phyloP scores from a whole-genome alignment of 2,797 vertebrate genomes.

The Coregonus suidteri region DNA sequence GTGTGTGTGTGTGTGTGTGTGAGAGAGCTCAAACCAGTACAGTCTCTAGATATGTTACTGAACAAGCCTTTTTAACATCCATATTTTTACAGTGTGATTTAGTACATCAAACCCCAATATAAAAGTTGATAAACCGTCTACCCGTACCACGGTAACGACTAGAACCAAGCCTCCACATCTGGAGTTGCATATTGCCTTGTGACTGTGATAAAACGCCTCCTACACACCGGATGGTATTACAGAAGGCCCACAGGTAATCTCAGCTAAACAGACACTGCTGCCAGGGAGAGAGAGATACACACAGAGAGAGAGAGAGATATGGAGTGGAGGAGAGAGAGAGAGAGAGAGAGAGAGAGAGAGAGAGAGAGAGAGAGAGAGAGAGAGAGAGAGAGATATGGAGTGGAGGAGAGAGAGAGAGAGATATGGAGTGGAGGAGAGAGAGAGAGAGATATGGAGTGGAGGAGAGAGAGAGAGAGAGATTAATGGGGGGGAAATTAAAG shows the following conservation, averaged over 20 bases:
- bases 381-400: not conserved
- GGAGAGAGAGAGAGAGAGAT: not conserved
- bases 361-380: too few relatives aligned
- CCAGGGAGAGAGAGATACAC: slow-evolving; percentile 8
- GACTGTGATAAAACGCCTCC: slow-evolving; percentile 37
- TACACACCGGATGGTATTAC: slow-evolving; percentile 46
- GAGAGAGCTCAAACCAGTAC: not conserved
- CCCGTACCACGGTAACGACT: slow-evolving; percentile 21
- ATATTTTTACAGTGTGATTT: not conserved
- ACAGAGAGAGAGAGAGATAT: not conserved
- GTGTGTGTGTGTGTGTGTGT: too few relatives aligned
- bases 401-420: not conserved
- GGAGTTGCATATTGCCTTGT: slow-evolving; percentile 30
- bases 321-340: not conserved
- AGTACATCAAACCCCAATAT: not conserved
- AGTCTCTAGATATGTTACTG: not conserved
- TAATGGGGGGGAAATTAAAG: not conserved
- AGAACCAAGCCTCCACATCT: slow-evolving; percentile 23
- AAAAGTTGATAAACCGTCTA: not conserved
- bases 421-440: too few relatives aligned
- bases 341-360: not conserved
- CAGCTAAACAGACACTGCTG: slow-evolving; percentile 20
- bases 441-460: not conserved
- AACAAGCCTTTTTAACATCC: not conserved
- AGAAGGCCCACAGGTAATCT: slow-evolving; percentile 47